Evolutionary conservation across 2,888 invertebrate species (phyloP).

Genomic region (Lamellibrachia satsuma): DNA sequence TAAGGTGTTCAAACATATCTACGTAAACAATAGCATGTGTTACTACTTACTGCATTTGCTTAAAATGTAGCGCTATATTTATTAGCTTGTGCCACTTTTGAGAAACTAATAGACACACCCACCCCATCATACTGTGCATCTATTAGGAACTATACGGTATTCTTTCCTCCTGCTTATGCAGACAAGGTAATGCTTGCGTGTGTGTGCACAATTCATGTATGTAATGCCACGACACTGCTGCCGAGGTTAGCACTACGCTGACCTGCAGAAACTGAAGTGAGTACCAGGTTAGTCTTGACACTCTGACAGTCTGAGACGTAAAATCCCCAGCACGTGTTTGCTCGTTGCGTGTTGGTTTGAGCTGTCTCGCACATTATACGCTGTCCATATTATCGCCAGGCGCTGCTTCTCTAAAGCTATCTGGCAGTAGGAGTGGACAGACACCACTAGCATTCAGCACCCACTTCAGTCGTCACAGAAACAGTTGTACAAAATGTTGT

Average conservation of each 20-base stretch:
- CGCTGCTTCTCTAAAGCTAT: neutral
- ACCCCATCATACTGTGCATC: too few relatives aligned
- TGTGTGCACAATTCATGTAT: neutral
- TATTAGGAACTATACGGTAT: neutral
- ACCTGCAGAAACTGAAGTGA: neutral
- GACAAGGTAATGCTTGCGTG: neutral
- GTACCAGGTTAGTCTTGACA: neutral
- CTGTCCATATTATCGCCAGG: neutral
- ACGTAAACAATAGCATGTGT: too few relatives aligned
- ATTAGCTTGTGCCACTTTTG: too few relatives aligned
- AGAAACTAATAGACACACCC: too few relatives aligned
- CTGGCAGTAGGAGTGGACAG: neutral
- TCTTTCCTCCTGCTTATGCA: neutral
- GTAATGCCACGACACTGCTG: neutral
- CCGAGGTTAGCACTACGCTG: neutral
- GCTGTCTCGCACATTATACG: neutral
- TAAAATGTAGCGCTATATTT: too few relatives aligned
- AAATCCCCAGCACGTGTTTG: neutral
- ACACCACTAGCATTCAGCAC: neutral
- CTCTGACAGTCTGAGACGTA: neutral
- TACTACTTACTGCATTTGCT: too few relatives aligned
- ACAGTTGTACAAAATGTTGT: too few relatives aligned
- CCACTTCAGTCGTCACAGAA: too few relatives aligned
- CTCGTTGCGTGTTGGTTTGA: neutral
- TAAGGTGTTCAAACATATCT: too few relatives aligned